Evolutionary conservation across 2,888 invertebrate species (phyloP), one percentile per base, ranked within the genome.

Genomic region (Aporophyla nigra): DNA sequence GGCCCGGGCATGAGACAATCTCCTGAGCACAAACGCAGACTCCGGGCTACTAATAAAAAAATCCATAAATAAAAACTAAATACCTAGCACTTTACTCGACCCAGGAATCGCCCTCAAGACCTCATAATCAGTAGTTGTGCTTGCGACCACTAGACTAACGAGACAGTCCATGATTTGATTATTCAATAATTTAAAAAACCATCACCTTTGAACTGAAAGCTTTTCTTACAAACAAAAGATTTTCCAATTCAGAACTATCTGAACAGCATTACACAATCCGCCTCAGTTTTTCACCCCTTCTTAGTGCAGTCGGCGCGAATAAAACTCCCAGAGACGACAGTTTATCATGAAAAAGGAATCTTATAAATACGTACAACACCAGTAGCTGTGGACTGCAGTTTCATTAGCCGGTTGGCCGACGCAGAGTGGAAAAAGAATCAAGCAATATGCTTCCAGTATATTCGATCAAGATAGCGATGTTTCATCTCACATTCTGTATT

Each of bases 361-460:
- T 51, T n/a, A 33, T 27, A 62, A 61, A 16, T 63, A 43, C 14
- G 14, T 49, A 9, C 5, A 9, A 33, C 16, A 4, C 53, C 24
- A 2, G 46, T 40, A 54, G 33, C n/a, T 5, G 33, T 51, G 19
- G 21, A n/a, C 43, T 73, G 73, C 70, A 80, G 51, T 71, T 82
- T 63, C 54, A 78, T 67, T 67, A 67, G 73, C 56, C 49, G 53
- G n/a, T 78, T 49, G 46, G 61, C n/a, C 27, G 51, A 49, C 51
- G 78, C 53, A 40, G 21, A 62, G 24, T 53, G 65, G 53, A 43
- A 73, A 62, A 71, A 73, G 6, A n/a, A 71, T 53, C n/a, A 70
- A 66, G 12, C 54, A 43, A 16, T 1, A 19, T 10, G 53, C 5
- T 49, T 58, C 27, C 40, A 78, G 19, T 62, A 24, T 68, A 58